Evolutionary conservation across 2,113 vertebrate species (phyloP), one percentile per base, ranked within the genome.

Genomic region (Xenopus laevis): DNA sequence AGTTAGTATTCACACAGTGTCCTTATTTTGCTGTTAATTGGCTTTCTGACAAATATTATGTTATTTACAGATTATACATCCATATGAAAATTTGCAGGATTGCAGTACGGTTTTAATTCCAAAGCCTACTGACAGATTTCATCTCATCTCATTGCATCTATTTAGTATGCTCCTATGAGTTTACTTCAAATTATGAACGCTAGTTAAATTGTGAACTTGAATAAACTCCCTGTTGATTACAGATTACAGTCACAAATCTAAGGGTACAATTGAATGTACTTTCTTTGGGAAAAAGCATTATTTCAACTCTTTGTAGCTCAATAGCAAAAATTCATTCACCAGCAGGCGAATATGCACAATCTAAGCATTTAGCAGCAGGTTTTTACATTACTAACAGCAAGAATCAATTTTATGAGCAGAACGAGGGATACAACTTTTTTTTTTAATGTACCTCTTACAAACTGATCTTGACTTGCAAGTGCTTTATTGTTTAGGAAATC

Each of bases 361-460:
- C 79, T 78, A 81, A 90, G 86, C 85, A 88, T 89, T 91, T 89
- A 89, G 74, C 91, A 92, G 89, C 90, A 88, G 87, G 88, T 67
- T 87, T 82, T 85, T 87, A 81, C 90, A 87, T 91, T 89, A 89
- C 82, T 71, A 91, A 86, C 90, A 91, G 88, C 87, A 89, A 87
- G 88, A 86, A 86, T 87, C 90, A 84, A 82, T 89, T 89, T 85
- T 81, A 79, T 1, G 0, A 81, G 84, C 87, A 85, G 88, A 87
- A 83, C 81, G 79, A 68, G 81, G 84, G 82, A 90, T 87, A 40
- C 80, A 71, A 62, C 59, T 15, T 63, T 78, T 79, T 15, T 63
- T 78, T 79, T 82, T 65, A 89, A 86, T 86, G 86, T 82, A 86
- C 88, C 78, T 76, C 83, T 88, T 85, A 84, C 78, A 66, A 86